A percentile compares a stretch with the other conserved stretches of the same genome.
Conservation (phyloP, 2,888 invertebrate species). For the Sisyra nigra region DNA sequence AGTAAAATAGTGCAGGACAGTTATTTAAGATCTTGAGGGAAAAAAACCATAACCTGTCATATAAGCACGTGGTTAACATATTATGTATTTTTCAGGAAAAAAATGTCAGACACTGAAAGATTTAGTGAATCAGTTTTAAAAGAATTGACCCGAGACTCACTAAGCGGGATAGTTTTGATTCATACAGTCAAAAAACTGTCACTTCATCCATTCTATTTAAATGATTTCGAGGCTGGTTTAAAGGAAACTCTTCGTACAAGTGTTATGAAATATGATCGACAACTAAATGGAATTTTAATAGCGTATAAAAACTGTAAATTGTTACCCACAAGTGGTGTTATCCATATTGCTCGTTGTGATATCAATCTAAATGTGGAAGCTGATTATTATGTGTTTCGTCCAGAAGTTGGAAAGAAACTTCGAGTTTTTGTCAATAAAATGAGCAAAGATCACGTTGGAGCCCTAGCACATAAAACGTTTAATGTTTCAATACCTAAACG, state of each 20-base stretch:
- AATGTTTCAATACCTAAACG: conserved; percentile 52
- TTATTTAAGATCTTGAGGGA: no score
- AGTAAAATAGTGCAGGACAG: no score
- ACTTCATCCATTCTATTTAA: conserved; percentile 45
- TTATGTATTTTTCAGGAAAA: conserved; percentile 9
- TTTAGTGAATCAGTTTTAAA: conserved; percentile 36
- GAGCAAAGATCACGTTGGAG: conserved; percentile 45
- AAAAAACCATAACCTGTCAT: no score
- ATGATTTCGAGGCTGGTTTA: conserved; percentile 38
- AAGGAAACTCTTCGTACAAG: conserved; percentile 39
- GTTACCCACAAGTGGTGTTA: conserved; percentile 36
- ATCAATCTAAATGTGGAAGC: conserved; percentile 50
- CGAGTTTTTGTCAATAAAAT: conserved; percentile 52
- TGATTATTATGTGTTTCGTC: conserved; percentile 52
- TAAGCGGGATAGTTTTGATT: conserved; percentile 36
- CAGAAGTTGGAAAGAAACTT: conserved; percentile 39
- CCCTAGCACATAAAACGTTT: conserved; percentile 51
- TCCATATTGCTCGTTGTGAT: conserved; percentile 42
- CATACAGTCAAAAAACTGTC: conserved; percentile 39
- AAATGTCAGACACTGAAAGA: conserved; percentile 33
- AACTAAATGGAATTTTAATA: conserved; percentile 48
- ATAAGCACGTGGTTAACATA: background rate
- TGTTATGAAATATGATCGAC: conserved; percentile 42
- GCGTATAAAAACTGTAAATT: conserved; percentile 49
- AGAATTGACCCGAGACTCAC: conserved; percentile 34